A percentile compares a stretch with the other conserved stretches of the same genome.
Conservation (phyloP, 2,888 invertebrate genomes). For the Ctenicera cuprea region DNA sequence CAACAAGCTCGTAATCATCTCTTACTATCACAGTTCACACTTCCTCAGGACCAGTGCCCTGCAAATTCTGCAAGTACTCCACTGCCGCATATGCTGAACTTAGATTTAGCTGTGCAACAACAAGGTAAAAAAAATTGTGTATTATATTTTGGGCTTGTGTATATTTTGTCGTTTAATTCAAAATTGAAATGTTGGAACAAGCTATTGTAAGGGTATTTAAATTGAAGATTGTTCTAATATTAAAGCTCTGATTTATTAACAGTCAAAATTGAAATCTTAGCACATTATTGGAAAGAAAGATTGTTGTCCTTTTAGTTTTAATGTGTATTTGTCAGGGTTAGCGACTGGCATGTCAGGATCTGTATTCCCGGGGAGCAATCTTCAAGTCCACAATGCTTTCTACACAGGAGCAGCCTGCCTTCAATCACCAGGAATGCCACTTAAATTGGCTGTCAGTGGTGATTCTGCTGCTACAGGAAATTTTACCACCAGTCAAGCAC, state of each 20-base stretch:
- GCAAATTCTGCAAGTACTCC: conserved; percentile 63
- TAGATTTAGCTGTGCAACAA: conserved; percentile 71
- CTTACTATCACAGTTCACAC: conserved; percentile 66
- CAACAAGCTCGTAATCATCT: conserved; percentile 67
- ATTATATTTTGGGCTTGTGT: neutral
- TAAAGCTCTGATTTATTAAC: too few species aligned
- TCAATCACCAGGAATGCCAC: conserved; percentile 63
- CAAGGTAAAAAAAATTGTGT: conserved; percentile 56
- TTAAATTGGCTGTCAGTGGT: conserved; percentile 64
- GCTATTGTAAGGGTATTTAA: too few species aligned
- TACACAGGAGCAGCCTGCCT: conserved; percentile 69
- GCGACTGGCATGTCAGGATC: conserved; percentile 68
- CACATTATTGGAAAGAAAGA: neutral
- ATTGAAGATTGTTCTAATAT: too few species aligned
- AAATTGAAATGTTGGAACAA: too few species aligned
- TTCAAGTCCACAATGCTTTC: conserved; percentile 72
- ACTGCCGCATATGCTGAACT: conserved; percentile 73
- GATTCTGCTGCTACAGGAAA: conserved; percentile 66
- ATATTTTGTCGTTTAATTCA: neutral
- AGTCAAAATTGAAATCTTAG: neutral
- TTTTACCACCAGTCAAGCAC: conserved; percentile 71
- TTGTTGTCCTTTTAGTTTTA: too few species aligned
- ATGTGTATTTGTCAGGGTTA: conserved; percentile 36
- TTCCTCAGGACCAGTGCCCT: conserved; percentile 67
- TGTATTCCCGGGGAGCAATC: conserved; percentile 69